Conservation (phyloP, 2,113 vertebrate genomes). For the Fregata magnificens region DNA sequence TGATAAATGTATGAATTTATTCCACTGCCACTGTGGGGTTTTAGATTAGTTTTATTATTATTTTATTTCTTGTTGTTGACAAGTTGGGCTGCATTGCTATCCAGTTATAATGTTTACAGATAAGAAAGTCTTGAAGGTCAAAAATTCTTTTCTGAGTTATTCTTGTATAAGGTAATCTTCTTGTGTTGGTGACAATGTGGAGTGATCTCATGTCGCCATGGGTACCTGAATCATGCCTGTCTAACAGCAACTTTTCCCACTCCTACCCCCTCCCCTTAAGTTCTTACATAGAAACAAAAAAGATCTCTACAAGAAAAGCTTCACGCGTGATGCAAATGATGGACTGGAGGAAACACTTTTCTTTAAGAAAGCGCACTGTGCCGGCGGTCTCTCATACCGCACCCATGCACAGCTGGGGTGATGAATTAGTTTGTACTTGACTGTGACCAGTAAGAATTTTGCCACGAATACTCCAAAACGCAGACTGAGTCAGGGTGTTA, state of each 20-base stretch:
- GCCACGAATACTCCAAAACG: background rate
- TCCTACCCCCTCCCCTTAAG: background rate
- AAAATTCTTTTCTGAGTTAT: conserved; percentile 14
- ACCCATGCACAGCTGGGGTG: fast-evolving
- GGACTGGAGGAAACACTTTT: background rate
- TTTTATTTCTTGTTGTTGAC: conserved; percentile 44
- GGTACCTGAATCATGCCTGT: conserved; percentile 23
- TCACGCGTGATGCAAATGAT: background rate
- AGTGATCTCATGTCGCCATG: background rate
- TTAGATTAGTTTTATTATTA: conserved; percentile 47
- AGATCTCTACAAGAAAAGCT: background rate
- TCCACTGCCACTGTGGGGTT: background rate
- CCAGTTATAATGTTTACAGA: conserved; percentile 15
- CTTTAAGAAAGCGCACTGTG: background rate
- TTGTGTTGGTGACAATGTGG: background rate
- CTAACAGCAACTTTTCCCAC: background rate
- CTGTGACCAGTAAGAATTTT: background rate
- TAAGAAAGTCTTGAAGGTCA: conserved; percentile 44
- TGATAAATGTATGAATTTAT: conserved; percentile 55
- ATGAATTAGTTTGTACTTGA: background rate
- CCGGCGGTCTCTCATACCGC: background rate
- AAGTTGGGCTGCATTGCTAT: background rate
- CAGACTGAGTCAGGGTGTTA: fast-evolving
- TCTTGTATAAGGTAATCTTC: background rate
- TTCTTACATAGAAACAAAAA: background rate